Base-by-base conservation (phyloP, 1,140 invertebrate species). In the Apocrypta bakeri region DNA sequence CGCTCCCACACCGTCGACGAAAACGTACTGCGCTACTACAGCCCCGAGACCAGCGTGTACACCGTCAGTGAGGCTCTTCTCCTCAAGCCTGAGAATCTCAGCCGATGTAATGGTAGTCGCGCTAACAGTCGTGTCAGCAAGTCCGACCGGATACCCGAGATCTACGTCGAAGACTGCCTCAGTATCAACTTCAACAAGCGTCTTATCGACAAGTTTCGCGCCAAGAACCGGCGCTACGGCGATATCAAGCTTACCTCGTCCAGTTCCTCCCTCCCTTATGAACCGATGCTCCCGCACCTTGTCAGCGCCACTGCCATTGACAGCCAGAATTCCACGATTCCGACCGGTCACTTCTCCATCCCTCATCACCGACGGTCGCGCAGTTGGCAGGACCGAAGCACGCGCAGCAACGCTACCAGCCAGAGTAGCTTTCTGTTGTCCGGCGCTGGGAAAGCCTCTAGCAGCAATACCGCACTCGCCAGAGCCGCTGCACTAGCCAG, bases 1-100 rank as follows among this genome's bases (percentile, higher is more conserved):
- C 91, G 90, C 83, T 92, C 91, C 84, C 90, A 89, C 83, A 92
- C 91, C 77, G 88, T 92, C 86, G 91, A 92, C 86, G 91, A 92
- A 84, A 92, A 89, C 83, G 85, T 92, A 81, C 82, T 92, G 85
- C 88, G 89, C 81, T 90, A 90, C 86, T 89, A 90, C 86, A 91
- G 88, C 80, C 90, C 90, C 40, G 82, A 83, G 56, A 90, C 90
- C 81, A 91, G 88, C 86, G 90, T 91, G 84, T 91, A 90, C 86
- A 91, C 87, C 63, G 86, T 90, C 79, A 88, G 85, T 81, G 90
- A 90, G 85, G 87, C 86, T 76, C 89, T 88, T 86, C 86, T 90
- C 21, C 87, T 90, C 24, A 88, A 89, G 78, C 89, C 89, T 17
- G 86, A 89, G 83, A 79, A 82, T 61, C 84, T 88, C 31, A 74